Percentiles rank a stretch among this genome's conserved stretches.
Evolutionary conservation across 2,888 invertebrate species (phyloP).

Genomic region (Drosophila testacea): DNA sequence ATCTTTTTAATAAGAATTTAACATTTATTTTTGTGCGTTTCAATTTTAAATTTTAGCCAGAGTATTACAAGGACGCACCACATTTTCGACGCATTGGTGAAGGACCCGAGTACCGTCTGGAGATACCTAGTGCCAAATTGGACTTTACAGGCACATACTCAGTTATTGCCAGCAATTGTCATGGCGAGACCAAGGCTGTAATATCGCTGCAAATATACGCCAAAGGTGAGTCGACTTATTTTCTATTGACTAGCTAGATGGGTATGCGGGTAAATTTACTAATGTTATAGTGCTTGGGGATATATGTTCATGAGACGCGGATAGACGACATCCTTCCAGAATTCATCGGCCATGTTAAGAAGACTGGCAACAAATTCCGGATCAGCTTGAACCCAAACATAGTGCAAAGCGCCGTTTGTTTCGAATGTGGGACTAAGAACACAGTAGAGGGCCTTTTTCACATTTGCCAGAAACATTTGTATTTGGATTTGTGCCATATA

Average conservation of each 20-base stretch:
- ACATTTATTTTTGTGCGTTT: background rate
- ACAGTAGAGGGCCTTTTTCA: constrained; percentile 84
- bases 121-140: constrained; percentile 94
- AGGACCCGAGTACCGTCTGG: constrained; percentile 92
- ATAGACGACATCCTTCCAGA: constrained; percentile 83
- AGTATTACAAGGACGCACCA: constrained; percentile 94
- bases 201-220: constrained; percentile 94
- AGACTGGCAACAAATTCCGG: constrained; percentile 83
- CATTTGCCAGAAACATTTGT: constrained; percentile 85
- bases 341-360: constrained; percentile 82
- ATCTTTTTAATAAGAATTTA: constrained; percentile 18
- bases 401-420: constrained; percentile 84
- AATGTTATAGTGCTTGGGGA: constrained; percentile 50
- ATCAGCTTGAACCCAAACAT: constrained; percentile 85
- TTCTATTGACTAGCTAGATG: constrained; percentile 25
- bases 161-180: constrained; percentile 92
- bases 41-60: constrained; percentile 88
- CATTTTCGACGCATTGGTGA: constrained; percentile 91
- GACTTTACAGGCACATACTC: constrained; percentile 95
- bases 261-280: constrained; percentile 9
- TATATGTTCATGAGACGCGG: constrained; percentile 82
- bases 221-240: constrained; percentile 87
- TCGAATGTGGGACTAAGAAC: constrained; percentile 84
- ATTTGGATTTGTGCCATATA: constrained; percentile 85
- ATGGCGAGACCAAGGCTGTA: constrained; percentile 94